Base-by-base conservation (phyloP, 2,888 invertebrate genomes). In the Xestia xanthographa region DNA sequence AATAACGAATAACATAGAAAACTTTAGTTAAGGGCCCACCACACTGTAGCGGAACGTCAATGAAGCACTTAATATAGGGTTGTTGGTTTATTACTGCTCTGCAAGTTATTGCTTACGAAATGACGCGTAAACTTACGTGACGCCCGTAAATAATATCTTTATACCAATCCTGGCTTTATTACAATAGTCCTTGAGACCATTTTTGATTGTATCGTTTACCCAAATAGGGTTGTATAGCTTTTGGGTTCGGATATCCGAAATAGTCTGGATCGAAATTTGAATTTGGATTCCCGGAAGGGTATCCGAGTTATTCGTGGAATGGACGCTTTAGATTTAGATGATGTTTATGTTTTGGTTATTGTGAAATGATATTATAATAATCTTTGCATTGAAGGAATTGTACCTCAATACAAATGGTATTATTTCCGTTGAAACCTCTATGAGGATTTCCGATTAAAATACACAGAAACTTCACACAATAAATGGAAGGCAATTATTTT, bases 21-120 rank as follows among this genome's bases (percentile, higher is more conserved):
- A 74, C 17, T 77, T 72, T 75, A 38, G 60, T 67, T 43, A 74
- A 71, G 56, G 66, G 29, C 20, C 60, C 14, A 50, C 60, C 66
- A 38, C 67, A 72, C 82, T 66, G 63, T 77, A 58, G 43, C 85
- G 66, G 71, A 72, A 74, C 75, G 83, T 79, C 86, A 86, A 88
- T 86, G 81, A 72, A 84, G 74, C 86, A 84, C 87, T 83, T 87
- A 86, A 87, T 88, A 84, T 86, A 89, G 80, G 84, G 79, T 75
- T 84, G 84, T 86, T 89, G 90, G 87, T 90, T 92, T 92, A 92
- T 92, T 90, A 89, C 88, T 88, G 88, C 84, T 87, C 92, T 92
- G 92, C 90, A 91, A 92, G 90, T 92, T 92, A 92, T 91, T 84
- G 90, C 89, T 80, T 79, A 75, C 82, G 92, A 91, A 92, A 91